Base-by-base conservation (phyloP, 2,888 invertebrate genomes). In the Gryllus longicercus region DNA sequence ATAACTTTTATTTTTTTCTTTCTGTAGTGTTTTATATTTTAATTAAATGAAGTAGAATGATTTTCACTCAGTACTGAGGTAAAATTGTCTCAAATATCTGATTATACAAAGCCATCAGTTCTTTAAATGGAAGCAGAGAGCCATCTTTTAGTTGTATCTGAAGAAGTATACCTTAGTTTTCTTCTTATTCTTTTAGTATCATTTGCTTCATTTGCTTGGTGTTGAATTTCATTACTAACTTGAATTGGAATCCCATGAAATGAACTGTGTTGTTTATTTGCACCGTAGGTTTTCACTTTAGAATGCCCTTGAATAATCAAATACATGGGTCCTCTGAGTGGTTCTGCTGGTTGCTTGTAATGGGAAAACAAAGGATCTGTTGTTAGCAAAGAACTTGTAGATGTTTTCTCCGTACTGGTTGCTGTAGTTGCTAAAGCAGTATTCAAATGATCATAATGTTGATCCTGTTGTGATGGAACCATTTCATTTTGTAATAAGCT, bases 291-390 rank as follows among this genome's bases (percentile, higher is more conserved):
- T 88, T 95, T 95, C 0, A 95, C 95, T 88, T 95, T 95, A 0
- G 95, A 95, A 86, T 95, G 95, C 0, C 95, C 95, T 86, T 95
- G 94, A 84, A 95, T 95, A 50, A 95, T 95, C 49, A 95, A 88
- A 85, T 94, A 94, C 90, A 93, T 89, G 1, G 92, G 92, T 0
- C 91, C 90, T 80, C 88, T 85, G 1, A 91, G 87, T 0, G 93
- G 92, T 79, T 91, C 89, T 2, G 88, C 87, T 0, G 92, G 90
- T 83, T 91, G 90, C 84, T 91, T 91, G 84, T 91, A 91, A 82
- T 92, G 90, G 76, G 90, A 90, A 85, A 92, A 91, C 18, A 91
- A 86, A 0, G 91, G 88, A 85, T 92, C 91, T 0, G 91, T 90
- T 25, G 91, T 90, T 81, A 91, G 86, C 82, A 90, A 89, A 18